These are phyloP conservation scores for Prosopocoilus inquinatus DNA, from an alignment of 2,888 invertebrate species.

Conservation along the genomic window DNA sequence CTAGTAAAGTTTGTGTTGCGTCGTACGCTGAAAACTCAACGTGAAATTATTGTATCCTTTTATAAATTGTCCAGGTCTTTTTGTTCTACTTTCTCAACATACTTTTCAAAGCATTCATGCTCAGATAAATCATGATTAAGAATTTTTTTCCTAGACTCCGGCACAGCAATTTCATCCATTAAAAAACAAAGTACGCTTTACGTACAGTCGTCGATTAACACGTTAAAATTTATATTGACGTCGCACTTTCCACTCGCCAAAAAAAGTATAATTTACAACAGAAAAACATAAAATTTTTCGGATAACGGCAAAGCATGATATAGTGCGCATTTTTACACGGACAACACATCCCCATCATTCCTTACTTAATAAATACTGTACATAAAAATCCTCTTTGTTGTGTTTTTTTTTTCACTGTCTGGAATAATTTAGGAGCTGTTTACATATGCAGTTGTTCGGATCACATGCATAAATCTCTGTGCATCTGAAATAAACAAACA, in stretches of 20 bases:
- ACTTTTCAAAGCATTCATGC: too few relatives aligned
- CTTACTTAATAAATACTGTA: conserved; percentile 18
- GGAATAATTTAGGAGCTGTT: conserved; percentile 26
- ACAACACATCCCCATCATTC: neutral
- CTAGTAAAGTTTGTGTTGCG: conserved; percentile 2
- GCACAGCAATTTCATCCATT: too few relatives aligned
- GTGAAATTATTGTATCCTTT: neutral
- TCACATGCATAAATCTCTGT: conserved; percentile 28
- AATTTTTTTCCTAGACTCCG: too few relatives aligned
- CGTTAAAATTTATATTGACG: neutral
- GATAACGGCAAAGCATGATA: neutral
- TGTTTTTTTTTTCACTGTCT: conserved; percentile 14
- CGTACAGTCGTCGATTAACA: too few relatives aligned
- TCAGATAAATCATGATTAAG: too few relatives aligned
- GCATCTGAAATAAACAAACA: conserved; percentile 31
- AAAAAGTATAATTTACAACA: neutral
- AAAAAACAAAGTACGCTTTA: too few relatives aligned
- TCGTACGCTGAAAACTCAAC: neutral
- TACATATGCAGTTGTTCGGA: conserved; percentile 24
- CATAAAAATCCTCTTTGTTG: conserved; percentile 22
- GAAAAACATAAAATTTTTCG: conserved; percentile 1
- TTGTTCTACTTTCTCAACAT: too few relatives aligned
- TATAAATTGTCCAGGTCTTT: too few relatives aligned
- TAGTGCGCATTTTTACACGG: neutral
- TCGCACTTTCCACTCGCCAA: neutral